These are phyloP conservation scores for Leptoclinus maculatus DNA, from an alignment of 2,797 vertebrate genomes.

Conservation along the genomic window DNA sequence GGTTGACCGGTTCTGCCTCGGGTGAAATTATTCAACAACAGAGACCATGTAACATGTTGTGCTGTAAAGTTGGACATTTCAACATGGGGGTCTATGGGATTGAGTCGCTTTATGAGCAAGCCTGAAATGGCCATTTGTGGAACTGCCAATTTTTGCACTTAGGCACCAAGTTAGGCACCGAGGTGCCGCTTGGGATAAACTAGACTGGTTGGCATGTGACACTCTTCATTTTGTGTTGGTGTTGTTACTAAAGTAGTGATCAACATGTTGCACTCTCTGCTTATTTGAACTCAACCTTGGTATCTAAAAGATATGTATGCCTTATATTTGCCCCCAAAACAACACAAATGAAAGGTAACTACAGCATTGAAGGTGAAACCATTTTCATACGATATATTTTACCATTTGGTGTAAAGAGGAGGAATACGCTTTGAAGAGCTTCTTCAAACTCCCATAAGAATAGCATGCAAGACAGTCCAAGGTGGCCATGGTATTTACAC, in stretches of 20 bases:
- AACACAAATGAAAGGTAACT: conserved; percentile 12
- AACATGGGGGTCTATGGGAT: too few relatives aligned
- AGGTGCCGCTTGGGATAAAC: too few relatives aligned
- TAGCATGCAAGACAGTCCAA: conserved; percentile 55
- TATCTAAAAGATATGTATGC: background rate
- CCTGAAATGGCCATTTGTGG: too few relatives aligned
- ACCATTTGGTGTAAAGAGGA: conserved; percentile 24
- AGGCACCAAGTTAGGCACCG: too few relatives aligned
- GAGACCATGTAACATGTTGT: too few relatives aligned
- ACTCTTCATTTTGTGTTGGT: background rate
- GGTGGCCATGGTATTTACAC: conserved; percentile 68
- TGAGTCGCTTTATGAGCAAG: too few relatives aligned
- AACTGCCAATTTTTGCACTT: too few relatives aligned
- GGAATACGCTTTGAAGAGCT: conserved; percentile 55
- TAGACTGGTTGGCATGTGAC: background rate
- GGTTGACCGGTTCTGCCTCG: background rate
- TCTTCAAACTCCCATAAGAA: conserved; percentile 56
- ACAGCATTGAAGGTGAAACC: conserved; percentile 45
- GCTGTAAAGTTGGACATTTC: background rate
- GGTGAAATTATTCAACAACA: background rate
- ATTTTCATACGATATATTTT: conserved; percentile 27
- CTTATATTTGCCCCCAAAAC: background rate
- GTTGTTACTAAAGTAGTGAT: background rate
- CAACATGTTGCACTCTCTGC: too few relatives aligned
- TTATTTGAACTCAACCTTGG: background rate